Conservation (phyloP, 1,140 invertebrate species). For the Drosophila leontia region DNA sequence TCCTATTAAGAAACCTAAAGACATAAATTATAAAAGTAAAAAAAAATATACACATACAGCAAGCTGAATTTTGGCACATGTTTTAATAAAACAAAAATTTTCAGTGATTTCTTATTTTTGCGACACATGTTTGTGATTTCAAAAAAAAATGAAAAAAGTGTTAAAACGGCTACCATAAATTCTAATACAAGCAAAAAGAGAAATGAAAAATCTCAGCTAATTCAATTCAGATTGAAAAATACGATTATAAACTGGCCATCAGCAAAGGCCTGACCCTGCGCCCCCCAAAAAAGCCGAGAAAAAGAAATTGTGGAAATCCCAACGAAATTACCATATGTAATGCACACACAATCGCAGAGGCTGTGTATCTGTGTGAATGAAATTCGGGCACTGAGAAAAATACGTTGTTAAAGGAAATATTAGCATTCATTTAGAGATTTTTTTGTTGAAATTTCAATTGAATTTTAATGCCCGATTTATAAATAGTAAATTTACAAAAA, state of each 20-base stretch:
- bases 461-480: too few relatives aligned
- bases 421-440: neutral
- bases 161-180: conserved; percentile 36
- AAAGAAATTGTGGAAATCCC: conserved; percentile 46
- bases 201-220: conserved; percentile 51
- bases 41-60: conserved; percentile 13
- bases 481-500: too few relatives aligned
- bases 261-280: conserved; percentile 22
- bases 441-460: too few relatives aligned
- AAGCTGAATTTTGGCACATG: conserved; percentile 37
- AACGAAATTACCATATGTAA: conserved; percentile 74
- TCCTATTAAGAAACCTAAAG: conserved; percentile 5
- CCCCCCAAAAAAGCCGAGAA: conserved; percentile 25
- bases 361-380: conserved; percentile 30
- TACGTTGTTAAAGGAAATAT: neutral
- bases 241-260: conserved; percentile 52
- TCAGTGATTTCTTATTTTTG: conserved; percentile 8
- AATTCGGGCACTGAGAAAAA: conserved; percentile 17
- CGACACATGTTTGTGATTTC: conserved; percentile 29
- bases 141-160: conserved; percentile 12
- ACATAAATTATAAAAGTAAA: conserved; percentile 44
- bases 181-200: conserved; percentile 19
- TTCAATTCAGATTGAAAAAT: conserved; percentile 65
- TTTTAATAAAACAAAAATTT: conserved; percentile 25
- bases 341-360: conserved; percentile 15